These are phyloP conservation scores for Paratrypauchen microcephalus DNA, from an alignment of 2,797 vertebrate species.

Conservation along the genomic window DNA sequence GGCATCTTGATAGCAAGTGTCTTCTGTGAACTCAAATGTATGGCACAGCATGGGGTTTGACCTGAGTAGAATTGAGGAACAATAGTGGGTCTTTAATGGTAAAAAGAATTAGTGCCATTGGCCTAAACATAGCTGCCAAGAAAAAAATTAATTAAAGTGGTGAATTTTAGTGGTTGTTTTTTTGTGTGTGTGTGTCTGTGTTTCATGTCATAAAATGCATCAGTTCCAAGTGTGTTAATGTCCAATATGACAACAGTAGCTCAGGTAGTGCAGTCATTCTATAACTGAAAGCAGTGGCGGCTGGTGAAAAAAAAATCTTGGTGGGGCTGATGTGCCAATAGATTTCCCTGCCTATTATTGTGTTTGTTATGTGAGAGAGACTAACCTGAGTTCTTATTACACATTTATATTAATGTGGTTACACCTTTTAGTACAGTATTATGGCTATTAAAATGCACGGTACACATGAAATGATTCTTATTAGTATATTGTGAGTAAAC, in stretches of 20 bases:
- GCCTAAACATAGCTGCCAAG: constrained; percentile 23
- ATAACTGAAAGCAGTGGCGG: too few relatives aligned
- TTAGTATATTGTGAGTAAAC: too few relatives aligned
- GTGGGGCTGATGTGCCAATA: too few relatives aligned
- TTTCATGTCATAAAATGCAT: neutral
- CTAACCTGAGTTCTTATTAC: too few relatives aligned
- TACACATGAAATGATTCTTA: too few relatives aligned
- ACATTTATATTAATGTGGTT: too few relatives aligned
- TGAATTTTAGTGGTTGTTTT: neutral
- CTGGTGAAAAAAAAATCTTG: too few relatives aligned
- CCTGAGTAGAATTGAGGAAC: constrained; percentile 29
- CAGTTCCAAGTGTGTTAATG: neutral
- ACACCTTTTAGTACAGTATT: too few relatives aligned
- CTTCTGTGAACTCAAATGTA: constrained; percentile 34
- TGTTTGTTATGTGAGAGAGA: too few relatives aligned
- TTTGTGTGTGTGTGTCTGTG: neutral
- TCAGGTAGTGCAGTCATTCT: neutral
- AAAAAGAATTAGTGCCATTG: constrained; percentile 36
- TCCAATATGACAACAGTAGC: neutral
- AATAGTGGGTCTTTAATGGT: constrained; percentile 25
- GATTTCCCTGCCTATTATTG: too few relatives aligned
- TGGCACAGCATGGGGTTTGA: constrained; percentile 25
- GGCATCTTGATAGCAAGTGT: constrained; percentile 43
- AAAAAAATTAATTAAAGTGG: constrained; percentile 15
- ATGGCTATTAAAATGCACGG: too few relatives aligned